Evolutionary conservation across 2,797 vertebrate species (phyloP).

Genomic region (Benthosema pterotum): DNA sequence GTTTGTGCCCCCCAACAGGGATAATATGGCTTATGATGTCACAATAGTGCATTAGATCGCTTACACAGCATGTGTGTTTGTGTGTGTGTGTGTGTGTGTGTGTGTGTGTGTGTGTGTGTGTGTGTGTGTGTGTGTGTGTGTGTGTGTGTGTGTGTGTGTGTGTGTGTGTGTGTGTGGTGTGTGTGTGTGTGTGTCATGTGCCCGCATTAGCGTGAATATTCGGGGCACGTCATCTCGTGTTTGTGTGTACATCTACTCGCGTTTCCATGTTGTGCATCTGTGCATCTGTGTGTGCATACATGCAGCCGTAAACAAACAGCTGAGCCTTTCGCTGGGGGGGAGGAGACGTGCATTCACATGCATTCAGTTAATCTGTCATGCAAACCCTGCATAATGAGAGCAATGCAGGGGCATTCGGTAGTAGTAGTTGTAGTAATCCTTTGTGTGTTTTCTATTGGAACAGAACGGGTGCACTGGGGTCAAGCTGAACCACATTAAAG

Average conservation of each 20-base stretch:
- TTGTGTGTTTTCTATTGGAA: conserved; percentile 8
- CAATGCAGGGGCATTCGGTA: conserved; percentile 3
- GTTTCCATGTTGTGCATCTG: conserved; percentile 24
- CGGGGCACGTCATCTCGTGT: not conserved
- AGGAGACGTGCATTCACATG: conserved; percentile 4
- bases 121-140: conserved; percentile 4
- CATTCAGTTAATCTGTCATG: conserved; percentile 35
- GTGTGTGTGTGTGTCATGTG: not conserved
- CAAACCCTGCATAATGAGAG: conserved; percentile 30
- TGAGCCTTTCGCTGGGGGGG: too few relatives aligned
- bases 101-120: not conserved
- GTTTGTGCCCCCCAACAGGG: conserved; percentile 1
- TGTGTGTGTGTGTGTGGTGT: not conserved
- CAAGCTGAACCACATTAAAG: conserved; percentile 21
- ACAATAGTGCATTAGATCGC: not conserved
- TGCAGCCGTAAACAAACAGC: too few relatives aligned
- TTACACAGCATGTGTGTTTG: not conserved
- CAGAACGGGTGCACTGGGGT: conserved; percentile 30
- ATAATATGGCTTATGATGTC: not conserved
- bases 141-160: not conserved
- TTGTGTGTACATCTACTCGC: conserved; percentile 9
- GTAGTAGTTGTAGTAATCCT: conserved; percentile 37
- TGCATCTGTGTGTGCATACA: not conserved
- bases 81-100: conserved; percentile 2
- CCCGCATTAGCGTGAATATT: too few relatives aligned